Base-by-base conservation (phyloP, 2,113 vertebrate species). In the Pygoscelis antarcticus region DNA sequence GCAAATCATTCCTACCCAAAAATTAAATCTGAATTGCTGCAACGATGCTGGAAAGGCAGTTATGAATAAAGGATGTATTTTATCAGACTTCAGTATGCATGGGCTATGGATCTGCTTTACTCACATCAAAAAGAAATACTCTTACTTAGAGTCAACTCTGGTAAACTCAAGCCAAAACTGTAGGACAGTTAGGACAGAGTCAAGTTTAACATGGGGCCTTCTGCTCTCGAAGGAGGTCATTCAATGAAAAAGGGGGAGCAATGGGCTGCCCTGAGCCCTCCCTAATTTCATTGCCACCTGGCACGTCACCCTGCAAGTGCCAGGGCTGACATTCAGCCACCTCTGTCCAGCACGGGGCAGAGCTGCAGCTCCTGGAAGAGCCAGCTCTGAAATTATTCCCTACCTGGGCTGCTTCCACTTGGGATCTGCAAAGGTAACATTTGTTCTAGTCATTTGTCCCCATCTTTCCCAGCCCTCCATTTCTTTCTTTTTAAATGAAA, bases 21-120 rank as follows among this genome's bases (percentile, higher is more conserved):
- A 97, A 85, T 86, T 90, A 87, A 81, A 92, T 62, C 47, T 87
- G 80, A 89, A 84, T 52, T 79, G 52, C 69, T 76, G 34, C 40
- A 81, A 81, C 57, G 83, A 36, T 47, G 29, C 30, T 89, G 65
- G 57, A 75, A 91, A 95, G 71, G 25, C 25, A 82, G 72, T 58
- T 76, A 64, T 36, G 60, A 93, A 54, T 83, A 87, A 70, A 89
- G 61, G 65, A 84, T 49, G 10, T 57, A 23, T 79, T 91, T 89
- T 87, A 84, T 79, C 57, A 92, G 65, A 52, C 47, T 69, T 87
- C 46, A 34, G 22, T 61, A 38, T 32, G 44, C 52, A 68, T 14
- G 20, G 55, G 3, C 25, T 69, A 19, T 23, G 36, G 77, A 79
- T 78, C 61, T 86, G 85, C 79, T 93, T 92, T 87, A 49, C 29